Percentiles rank a stretch among this genome's conserved stretches.
Evolutionary conservation across 2,888 invertebrate genomes (phyloP).

Genomic region (Troides aeacus): DNA sequence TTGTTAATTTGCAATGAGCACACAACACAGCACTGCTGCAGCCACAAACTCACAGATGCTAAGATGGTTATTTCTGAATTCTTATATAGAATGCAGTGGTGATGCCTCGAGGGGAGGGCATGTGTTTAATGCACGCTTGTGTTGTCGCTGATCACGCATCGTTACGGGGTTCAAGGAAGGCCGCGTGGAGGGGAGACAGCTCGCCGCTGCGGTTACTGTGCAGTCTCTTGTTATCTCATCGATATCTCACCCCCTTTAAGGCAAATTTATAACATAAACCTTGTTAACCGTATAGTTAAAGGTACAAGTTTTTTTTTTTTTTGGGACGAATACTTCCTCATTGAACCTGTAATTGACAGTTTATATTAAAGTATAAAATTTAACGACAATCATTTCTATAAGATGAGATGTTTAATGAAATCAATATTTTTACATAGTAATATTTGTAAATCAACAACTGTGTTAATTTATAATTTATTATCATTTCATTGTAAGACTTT

Average conservation of each 20-base stretch:
- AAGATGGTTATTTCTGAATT: constrained; percentile 55
- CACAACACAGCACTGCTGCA: constrained; percentile 75
- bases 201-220: neutral
- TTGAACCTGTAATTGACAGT: neutral
- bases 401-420: too few species aligned
- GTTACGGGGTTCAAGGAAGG: constrained; percentile 52
- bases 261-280: neutral
- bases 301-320: neutral
- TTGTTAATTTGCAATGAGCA: constrained; percentile 52
- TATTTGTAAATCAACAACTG: too few species aligned
- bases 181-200: constrained; percentile 7
- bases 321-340: constrained; percentile 2
- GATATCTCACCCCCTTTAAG: constrained; percentile 4
- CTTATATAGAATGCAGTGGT: constrained; percentile 72
- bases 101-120: constrained; percentile 59
- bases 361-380: constrained; percentile 3
- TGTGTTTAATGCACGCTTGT: constrained; percentile 40
- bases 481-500: too few species aligned
- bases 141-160: constrained; percentile 38
- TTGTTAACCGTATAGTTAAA: constrained; percentile 15
- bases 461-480: too few species aligned
- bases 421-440: too few species aligned
- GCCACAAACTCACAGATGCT: constrained; percentile 71
- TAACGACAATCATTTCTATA: neutral
- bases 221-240: neutral